A percentile compares a stretch with the other conserved stretches of the same genome.
Conservation (phyloP, 1,140 invertebrate genomes). For the Lordiphosa stackelbergi region DNA sequence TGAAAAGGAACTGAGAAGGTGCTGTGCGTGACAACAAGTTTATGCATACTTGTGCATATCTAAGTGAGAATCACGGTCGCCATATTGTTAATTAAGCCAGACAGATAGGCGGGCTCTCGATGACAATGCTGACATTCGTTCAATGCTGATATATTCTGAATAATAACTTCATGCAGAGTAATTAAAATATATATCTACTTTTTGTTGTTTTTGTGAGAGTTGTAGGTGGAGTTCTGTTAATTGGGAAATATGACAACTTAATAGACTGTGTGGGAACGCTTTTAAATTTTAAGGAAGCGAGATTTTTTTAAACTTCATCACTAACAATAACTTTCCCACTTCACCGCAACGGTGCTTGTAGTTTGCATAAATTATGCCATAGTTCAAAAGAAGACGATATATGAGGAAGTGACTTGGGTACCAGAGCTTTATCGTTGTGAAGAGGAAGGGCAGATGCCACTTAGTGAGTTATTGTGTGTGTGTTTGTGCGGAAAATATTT, state of each 20-base stretch:
- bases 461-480: conserved; percentile 2
- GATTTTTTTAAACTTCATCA: too few relatives aligned
- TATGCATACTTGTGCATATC: not conserved
- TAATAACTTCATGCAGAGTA: not conserved
- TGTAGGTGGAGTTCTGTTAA: too few relatives aligned
- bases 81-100: too few relatives aligned
- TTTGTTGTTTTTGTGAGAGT: too few relatives aligned
- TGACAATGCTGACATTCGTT: too few relatives aligned
- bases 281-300: not conserved
- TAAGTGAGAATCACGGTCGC: conserved; percentile 1
- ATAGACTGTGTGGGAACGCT: not conserved
- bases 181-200: not conserved
- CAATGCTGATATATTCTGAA: too few relatives aligned
- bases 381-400: conserved; percentile 1
- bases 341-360: too few relatives aligned
- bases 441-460: conserved; percentile 1
- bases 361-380: not conserved
- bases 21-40: conserved; percentile 3
- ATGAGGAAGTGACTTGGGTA: not conserved
- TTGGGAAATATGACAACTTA: too few relatives aligned
- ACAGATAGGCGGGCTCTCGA: too few relatives aligned
- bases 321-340: too few relatives aligned
- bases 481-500: conserved; percentile 4
- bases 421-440: not conserved
- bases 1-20: conserved; percentile 41